phyloP scores from a whole-genome alignment of 37 sponge, comb jelly and placozoan genomes.

The Halisarca cf. caerulea region DNA sequence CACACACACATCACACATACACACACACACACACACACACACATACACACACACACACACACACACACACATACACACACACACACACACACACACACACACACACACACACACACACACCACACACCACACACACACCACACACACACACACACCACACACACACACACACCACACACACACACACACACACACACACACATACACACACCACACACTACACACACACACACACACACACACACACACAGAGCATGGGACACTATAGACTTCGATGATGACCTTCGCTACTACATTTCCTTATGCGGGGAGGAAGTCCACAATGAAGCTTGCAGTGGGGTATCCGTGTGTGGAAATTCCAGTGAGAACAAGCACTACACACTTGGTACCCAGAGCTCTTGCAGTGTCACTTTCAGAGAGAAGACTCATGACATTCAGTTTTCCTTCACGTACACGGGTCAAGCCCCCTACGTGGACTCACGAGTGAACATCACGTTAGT shows the following conservation, averaged over 20 bases:
- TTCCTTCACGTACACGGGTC: background rate
- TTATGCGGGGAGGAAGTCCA: background rate
- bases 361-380: background rate
- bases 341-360: conserved; percentile 12
- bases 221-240: too few species aligned
- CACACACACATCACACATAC: too few species aligned
- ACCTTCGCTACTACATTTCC: background rate
- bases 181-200: too few species aligned
- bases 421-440: background rate
- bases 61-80: too few species aligned
- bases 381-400: background rate
- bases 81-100: too few species aligned
- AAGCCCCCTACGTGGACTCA: conserved; percentile 21
- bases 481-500: conserved; percentile 59
- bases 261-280: background rate
- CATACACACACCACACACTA: too few species aligned
- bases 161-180: too few species aligned
- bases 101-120: too few species aligned
- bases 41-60: too few species aligned
- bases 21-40: too few species aligned
- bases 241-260: background rate
- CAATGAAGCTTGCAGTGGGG: background rate
- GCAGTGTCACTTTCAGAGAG: background rate
- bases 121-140: too few species aligned
- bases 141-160: too few species aligned